Evolutionary conservation across 1,140 invertebrate species (phyloP).

Genomic region (Holcopasites calliopsidis): DNA sequence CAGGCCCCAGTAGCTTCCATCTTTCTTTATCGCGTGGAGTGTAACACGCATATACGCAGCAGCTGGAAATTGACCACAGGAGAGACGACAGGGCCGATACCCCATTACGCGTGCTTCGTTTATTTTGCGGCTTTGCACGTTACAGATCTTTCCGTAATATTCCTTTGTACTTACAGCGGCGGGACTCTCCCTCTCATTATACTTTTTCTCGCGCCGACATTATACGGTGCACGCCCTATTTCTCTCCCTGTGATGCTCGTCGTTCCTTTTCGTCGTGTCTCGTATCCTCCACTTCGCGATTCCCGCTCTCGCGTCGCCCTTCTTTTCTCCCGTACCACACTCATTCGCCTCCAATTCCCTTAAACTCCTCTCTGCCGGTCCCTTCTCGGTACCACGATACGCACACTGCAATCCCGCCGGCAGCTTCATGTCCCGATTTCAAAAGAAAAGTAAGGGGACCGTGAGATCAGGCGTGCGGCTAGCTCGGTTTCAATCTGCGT

Average conservation of each 20-base stretch:
- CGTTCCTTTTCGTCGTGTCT: background rate
- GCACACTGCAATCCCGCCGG: conserved; percentile 1
- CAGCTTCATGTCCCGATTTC: background rate
- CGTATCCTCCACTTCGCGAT: conserved; percentile 1
- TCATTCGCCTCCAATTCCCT: conserved; percentile 4
- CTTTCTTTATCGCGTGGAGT: background rate
- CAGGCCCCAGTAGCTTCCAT: conserved; percentile 42
- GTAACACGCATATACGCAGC: conserved; percentile 66
- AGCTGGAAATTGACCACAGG: conserved; percentile 68
- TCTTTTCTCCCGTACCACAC: background rate
- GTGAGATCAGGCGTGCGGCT: background rate
- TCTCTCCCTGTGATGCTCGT: background rate
- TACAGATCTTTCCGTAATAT: conserved; percentile 62
- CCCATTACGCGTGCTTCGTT: conserved; percentile 45
- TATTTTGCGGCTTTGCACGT: conserved; percentile 59
- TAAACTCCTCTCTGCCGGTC: conserved; percentile 7
- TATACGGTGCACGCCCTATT: conserved; percentile 20
- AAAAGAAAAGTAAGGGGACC: background rate
- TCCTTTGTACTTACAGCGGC: conserved; percentile 56
- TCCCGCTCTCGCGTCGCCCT: background rate
- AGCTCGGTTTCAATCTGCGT: conserved; percentile 26
- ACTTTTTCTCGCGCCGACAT: conserved; percentile 52
- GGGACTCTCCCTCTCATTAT: conserved; percentile 52
- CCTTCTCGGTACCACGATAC: conserved; percentile 4
- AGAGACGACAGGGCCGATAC: conserved; percentile 24